A percentile compares a stretch with the other conserved stretches of the same genome.
phyloP scores from a whole-genome alignment of 2,888 invertebrate species.

The Ectemnius cavifrons region DNA sequence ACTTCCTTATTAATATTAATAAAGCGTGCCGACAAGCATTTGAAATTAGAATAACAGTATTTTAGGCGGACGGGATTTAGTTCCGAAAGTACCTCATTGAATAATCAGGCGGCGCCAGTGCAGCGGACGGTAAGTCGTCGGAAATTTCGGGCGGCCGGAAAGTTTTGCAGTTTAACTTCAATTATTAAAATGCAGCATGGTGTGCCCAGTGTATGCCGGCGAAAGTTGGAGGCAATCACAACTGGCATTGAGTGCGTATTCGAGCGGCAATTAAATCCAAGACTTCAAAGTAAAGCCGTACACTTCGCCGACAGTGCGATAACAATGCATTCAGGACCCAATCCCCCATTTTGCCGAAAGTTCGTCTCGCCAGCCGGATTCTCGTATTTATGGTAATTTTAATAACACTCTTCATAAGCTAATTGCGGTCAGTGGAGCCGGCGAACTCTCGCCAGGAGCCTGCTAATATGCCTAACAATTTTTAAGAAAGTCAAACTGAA shows the following conservation, averaged over 20 bases:
- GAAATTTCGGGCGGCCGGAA: conserved; percentile 44
- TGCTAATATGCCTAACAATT: no score
- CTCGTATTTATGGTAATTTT: no score
- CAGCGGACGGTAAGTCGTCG: conserved; percentile 32
- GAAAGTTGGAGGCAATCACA: not conserved
- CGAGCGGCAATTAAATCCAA: conserved; percentile 10
- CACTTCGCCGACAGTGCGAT: conserved; percentile 3
- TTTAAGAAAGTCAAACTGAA: no score
- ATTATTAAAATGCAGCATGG: conserved; percentile 48
- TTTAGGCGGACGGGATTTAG: no score
- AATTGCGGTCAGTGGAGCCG: no score
- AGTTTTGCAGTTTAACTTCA: conserved; percentile 42
- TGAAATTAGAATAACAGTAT: no score
- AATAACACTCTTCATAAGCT: no score
- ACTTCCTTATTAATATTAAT: no score
- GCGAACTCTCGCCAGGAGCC: no score
- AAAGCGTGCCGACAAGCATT: no score
- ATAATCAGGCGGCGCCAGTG: conserved; percentile 40
- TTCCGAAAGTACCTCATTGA: conserved; percentile 13
- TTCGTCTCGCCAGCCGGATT: no score
- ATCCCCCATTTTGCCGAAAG: no score
- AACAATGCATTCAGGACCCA: not conserved
- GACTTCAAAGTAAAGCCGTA: not conserved
- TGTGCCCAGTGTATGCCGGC: conserved; percentile 27
- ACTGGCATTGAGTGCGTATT: not conserved